Evolutionary conservation across 2,888 invertebrate species (phyloP), one percentile per base, ranked within the genome.

Genomic region (Carabus problematicus): DNA sequence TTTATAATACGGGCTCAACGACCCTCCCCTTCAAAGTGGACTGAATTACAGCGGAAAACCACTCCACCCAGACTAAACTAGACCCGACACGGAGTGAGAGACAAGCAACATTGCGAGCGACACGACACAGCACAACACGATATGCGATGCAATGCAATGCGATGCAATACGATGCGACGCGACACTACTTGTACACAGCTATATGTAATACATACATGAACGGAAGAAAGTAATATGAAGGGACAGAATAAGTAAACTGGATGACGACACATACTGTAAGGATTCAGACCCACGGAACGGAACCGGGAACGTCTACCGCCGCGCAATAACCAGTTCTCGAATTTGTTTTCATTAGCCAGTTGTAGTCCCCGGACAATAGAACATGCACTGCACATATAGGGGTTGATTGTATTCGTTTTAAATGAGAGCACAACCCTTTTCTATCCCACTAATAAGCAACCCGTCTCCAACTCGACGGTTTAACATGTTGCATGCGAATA

Each of bases 321-420:
- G 29, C 29, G 29, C 2, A 29, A 29, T 29, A 29, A 29, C 29
- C 29, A 29, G 29, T 29, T 66, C 56, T 59, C 19, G 55, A 66
- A 66, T 66, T 66, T 66, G 66, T 66, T 66, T 66, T 66, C 59
- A 66, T 66, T 66, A 66, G 66, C 59, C 59, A 58, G 66, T 66
- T 52, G 52, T 47, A 47, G 18, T 45, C 58, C 49, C 43, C 14
- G 47, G 39, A 66, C 66, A 66, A 66, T 49, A 40, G 39, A 14
- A 56, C 54, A 42, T 64, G 45, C 42, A 56, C 40, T 56, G 29
- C 12, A 39, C 49, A 18, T 40, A 49, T 66, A 66, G 59, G 66
- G 66, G 66, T 58, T 66, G 66, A 59, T 56, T 52, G 16, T 52
- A 52, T 52, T 14, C 52, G 52, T 52, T 52, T 52, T 52, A 18